phyloP scores from a whole-genome alignment of 2,113 vertebrate species.

The Jaculus jaculus region DNA sequence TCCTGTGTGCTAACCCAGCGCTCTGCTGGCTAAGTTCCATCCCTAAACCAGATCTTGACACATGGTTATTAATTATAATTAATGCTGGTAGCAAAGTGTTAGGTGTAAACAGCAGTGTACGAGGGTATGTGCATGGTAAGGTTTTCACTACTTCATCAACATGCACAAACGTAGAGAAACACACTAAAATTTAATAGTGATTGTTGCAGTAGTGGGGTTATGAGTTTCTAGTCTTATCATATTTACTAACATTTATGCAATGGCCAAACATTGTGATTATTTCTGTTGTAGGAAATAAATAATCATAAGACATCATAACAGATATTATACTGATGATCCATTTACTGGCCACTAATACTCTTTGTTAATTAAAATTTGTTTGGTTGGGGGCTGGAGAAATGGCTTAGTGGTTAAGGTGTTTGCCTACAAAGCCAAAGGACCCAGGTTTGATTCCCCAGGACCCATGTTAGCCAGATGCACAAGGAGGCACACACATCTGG shows the following conservation, averaged over 20 bases:
- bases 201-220: background rate
- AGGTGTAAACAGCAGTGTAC: background rate
- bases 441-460: too few species aligned
- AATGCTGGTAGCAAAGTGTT: background rate
- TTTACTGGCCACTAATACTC: background rate
- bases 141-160: background rate
- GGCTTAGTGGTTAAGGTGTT: too few species aligned
- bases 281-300: constrained; percentile 1
- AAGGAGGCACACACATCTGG: too few species aligned
- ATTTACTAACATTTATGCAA: background rate
- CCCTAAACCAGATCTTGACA: background rate
- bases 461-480: too few species aligned
- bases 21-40: too few species aligned
- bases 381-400: too few species aligned
- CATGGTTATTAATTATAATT: background rate
- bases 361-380: background rate
- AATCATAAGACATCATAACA: background rate
- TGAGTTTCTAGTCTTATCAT: background rate
- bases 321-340: background rate
- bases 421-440: too few species aligned
- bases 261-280: background rate
- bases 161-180: background rate
- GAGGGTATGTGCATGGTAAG: background rate
- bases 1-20: too few species aligned
- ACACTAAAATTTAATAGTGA: background rate